Evolutionary conservation across 1,140 invertebrate genomes (phyloP), one percentile per base, ranked within the genome.

Genomic region (Gonatopus flavifemur): DNA sequence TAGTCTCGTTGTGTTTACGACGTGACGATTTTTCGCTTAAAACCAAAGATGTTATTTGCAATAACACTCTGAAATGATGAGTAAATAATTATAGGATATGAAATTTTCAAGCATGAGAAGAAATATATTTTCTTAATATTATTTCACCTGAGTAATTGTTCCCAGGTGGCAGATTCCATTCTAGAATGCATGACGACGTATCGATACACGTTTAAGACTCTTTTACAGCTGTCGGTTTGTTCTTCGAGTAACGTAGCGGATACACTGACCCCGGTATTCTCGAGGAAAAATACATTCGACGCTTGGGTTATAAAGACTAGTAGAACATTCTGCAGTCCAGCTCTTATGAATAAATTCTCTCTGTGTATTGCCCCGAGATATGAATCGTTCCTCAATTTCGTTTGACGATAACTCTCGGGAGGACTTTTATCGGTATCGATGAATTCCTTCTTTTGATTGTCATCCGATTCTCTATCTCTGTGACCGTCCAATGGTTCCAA

Each of bases 131-230:
- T 33, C 5, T 30, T 2, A 13, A 18, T 16, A 24, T 18, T 24
- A 21, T 24, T 43, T 57, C 59, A 77, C 76, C 74, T 70, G 37
- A 75, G 64, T 21, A 78, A 62, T 54, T 79, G 75, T 80, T 82
- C 93, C 94, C 95, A 98, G 15, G 94, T 96, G 59, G 84, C 84
- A 55, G 88, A 88, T 67, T 97, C 93, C 86, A 98, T 90, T 53
- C 88, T 83, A 1, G 93, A 89, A 72, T 98, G 94, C 93, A 97
- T 97, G 19, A 98, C 94, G 84, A 98, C 94, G 64, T 93, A 96
- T 51, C 95, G 81, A 81, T 98, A 98, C 57, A 98, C 95, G 75
- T 97, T 98, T 19, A 98, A 80, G 39, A 98, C 93, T 60, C 93
- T 83, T 79, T 98, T 98, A 77, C 95, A 98, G 52, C 94, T 88